These are phyloP conservation scores for Gadopsis bispinosus DNA, from an alignment of 2,797 vertebrate genomes.

Conservation along the genomic window DNA sequence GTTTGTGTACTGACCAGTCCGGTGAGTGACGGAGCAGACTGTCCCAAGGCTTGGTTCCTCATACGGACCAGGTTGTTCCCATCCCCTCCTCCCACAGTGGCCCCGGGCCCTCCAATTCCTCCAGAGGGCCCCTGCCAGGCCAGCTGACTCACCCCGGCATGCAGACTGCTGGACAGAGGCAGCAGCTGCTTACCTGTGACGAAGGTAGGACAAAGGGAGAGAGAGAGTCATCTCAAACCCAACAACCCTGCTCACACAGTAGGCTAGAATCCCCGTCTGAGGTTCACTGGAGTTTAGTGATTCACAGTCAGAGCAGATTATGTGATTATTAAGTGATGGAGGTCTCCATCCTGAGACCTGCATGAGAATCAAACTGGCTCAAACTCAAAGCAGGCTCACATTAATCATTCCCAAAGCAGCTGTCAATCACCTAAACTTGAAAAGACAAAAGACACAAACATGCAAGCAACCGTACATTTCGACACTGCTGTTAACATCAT, in stretches of 20 bases:
- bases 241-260: not conserved
- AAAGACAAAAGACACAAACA: not conserved
- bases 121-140: conserved; percentile 81
- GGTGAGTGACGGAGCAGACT: conserved; percentile 96
- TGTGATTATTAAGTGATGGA: not conserved
- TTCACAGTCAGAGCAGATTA: not conserved
- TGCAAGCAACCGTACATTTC: too few relatives aligned
- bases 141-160: conserved; percentile 90
- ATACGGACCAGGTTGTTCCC: conserved; percentile 94
- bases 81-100: conserved; percentile 77
- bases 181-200: conserved; percentile 93
- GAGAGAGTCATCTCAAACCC: not conserved
- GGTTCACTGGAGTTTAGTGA: not conserved
- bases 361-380: not conserved
- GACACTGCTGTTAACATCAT: not conserved
- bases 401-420: not conserved
- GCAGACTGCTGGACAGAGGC: conserved; percentile 92
- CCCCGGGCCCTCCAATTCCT: conserved; percentile 17
- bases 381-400: not conserved
- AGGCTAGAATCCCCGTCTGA: not conserved
- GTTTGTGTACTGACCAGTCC: conserved; percentile 88
- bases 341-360: conserved; percentile 18
- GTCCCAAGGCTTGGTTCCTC: conserved; percentile 94
- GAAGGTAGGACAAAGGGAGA: not conserved
- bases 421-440: not conserved